These are phyloP conservation scores for Salvelinus namaycush DNA, from an alignment of 2,113 vertebrate genomes.

Conservation along the genomic window DNA sequence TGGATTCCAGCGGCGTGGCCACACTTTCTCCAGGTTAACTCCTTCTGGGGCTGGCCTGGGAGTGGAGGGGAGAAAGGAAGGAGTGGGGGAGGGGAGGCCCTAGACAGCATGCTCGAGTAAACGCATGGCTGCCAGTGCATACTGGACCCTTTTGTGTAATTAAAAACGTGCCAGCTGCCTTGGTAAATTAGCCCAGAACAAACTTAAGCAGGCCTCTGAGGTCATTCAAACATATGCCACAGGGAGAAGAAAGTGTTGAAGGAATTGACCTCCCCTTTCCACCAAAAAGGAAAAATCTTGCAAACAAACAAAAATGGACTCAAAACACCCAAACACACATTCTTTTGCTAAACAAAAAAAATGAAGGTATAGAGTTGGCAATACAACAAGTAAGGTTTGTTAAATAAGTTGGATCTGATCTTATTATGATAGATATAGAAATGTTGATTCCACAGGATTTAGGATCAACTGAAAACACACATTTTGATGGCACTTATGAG, in stretches of 20 bases:
- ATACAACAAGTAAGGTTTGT: too few relatives aligned
- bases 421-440: too few relatives aligned
- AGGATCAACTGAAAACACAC: slow-evolving; percentile 19
- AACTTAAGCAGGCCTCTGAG: slow-evolving; percentile 25
- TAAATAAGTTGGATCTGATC: too few relatives aligned
- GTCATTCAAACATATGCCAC: slow-evolving; percentile 19
- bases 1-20: not conserved
- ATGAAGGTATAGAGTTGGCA: too few relatives aligned
- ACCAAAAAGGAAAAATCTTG: not conserved
- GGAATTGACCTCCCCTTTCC: not conserved
- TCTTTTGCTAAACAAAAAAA: too few relatives aligned
- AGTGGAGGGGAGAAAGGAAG: too few relatives aligned
- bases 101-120: slow-evolving; percentile 7
- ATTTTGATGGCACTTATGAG: slow-evolving; percentile 48
- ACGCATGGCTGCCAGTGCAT: slow-evolving; percentile 40
- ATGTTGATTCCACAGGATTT: not conserved
- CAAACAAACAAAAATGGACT: not conserved
- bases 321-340: not conserved
- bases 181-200: slow-evolving; percentile 18
- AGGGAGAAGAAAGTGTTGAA: not conserved
- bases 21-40: not conserved
- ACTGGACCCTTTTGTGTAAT: slow-evolving; percentile 36
- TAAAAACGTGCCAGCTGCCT: slow-evolving; percentile 28
- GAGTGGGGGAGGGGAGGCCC: not conserved
- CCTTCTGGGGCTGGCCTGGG: not conserved